Evolutionary conservation across 2,113 vertebrate species (phyloP).

Genomic region (Theropithecus gelada): DNA sequence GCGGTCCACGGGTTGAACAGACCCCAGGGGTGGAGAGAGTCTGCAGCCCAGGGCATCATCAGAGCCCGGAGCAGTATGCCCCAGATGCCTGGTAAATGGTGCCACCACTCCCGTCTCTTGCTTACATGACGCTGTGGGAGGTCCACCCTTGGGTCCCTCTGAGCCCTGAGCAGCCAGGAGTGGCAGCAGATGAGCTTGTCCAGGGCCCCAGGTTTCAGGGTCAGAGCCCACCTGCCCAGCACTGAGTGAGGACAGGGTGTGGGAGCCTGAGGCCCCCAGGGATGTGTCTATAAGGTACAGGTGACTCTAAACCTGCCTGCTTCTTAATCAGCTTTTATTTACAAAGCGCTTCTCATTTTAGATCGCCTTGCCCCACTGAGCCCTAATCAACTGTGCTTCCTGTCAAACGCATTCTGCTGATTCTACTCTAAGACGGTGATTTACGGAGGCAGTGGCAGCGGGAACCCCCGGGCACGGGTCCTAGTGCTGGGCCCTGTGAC

Average conservation of each 20-base stretch:
- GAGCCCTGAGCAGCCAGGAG: neutral
- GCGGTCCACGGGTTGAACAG: neutral
- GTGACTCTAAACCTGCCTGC: fast-evolving
- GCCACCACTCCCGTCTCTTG: neutral
- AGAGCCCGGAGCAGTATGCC: neutral
- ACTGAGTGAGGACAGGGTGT: fast-evolving
- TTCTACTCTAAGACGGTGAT: neutral
- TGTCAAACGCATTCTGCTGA: neutral
- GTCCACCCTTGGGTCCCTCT: neutral
- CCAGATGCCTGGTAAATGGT: too few species aligned
- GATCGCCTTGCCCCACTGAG: neutral
- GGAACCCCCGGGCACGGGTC: fast-evolving
- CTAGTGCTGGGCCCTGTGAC: neutral
- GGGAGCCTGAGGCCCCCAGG: neutral
- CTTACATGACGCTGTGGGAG: neutral
- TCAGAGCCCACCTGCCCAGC: too few species aligned
- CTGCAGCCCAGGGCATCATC: neutral
- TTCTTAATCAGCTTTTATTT: neutral
- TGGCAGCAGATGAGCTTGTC: neutral
- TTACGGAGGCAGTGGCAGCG: neutral
- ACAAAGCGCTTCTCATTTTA: neutral
- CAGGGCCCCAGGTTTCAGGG: neutral
- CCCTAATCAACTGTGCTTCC: neutral
- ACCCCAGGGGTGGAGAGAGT: neutral
- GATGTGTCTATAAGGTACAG: neutral